A percentile compares a stretch with the other conserved stretches of the same genome.
Evolutionary conservation across 2,797 vertebrate genomes (phyloP).

Genomic region (Enteromius trimaculatus): DNA sequence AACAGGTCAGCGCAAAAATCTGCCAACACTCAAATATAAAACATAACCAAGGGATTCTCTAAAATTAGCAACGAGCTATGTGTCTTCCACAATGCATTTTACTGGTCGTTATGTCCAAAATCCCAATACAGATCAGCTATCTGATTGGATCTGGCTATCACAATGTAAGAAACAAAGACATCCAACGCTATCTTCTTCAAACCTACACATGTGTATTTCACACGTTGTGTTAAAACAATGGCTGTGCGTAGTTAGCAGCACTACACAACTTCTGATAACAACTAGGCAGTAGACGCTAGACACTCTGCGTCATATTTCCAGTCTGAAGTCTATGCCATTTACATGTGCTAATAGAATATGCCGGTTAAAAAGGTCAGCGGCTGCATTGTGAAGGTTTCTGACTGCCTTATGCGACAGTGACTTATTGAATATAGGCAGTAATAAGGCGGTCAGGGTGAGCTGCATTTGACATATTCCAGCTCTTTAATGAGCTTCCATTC

Average conservation of each 20-base stretch:
- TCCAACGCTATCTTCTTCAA: neutral
- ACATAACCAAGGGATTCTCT: neutral
- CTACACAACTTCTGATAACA: neutral
- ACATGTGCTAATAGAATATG: conserved; percentile 50
- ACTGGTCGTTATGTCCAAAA: neutral
- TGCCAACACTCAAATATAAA: neutral
- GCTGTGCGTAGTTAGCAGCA: neutral
- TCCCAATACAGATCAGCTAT: neutral
- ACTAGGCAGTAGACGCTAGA: neutral
- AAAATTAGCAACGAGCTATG: neutral
- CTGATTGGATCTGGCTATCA: neutral
- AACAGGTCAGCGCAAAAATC: conserved; percentile 9
- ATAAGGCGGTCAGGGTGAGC: conserved; percentile 49
- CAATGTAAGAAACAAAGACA: neutral
- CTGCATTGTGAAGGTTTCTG: conserved; percentile 33
- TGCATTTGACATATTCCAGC: conserved; percentile 54
- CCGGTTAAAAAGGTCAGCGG: conserved; percentile 43
- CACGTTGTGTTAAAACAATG: neutral
- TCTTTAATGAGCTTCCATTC: conserved; percentile 50
- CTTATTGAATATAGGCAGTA: conserved; percentile 45
- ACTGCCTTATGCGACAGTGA: conserved; percentile 42
- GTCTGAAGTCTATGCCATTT: conserved; percentile 47
- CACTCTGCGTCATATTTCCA: conserved; percentile 23
- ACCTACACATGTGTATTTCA: neutral
- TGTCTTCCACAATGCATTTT: neutral